A percentile compares a stretch with the other conserved stretches of the same genome.
phyloP scores from a whole-genome alignment of 1,140 invertebrate species.

The Copidosoma floridanum region DNA sequence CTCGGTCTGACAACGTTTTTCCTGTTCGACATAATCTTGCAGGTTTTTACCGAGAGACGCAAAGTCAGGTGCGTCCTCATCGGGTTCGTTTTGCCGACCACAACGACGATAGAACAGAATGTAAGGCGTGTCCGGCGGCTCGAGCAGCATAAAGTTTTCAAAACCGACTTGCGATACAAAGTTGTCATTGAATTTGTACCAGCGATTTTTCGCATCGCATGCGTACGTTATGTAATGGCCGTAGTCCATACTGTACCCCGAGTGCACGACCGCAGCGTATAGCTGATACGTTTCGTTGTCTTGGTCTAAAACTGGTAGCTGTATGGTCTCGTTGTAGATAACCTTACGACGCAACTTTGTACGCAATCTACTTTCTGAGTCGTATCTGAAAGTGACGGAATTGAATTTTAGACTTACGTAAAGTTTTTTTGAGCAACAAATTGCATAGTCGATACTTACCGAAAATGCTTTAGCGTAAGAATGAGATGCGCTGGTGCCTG shows the following conservation, averaged over 20 bases:
- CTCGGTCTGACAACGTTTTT: conserved; percentile 40
- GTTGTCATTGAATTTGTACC: conserved; percentile 82
- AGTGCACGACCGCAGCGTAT: conserved; percentile 81
- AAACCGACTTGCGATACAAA: conserved; percentile 64
- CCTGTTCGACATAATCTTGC: conserved; percentile 53
- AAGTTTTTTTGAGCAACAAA: background rate
- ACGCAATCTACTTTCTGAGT: conserved; percentile 66
- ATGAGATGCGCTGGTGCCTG: conserved; percentile 74
- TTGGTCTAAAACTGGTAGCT: conserved; percentile 51
- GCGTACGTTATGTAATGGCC: conserved; percentile 87
- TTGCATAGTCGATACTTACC: background rate
- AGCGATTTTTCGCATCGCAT: conserved; percentile 64
- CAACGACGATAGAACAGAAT: conserved; percentile 71
- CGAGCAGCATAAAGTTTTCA: conserved; percentile 62
- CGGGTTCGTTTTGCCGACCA: conserved; percentile 31
- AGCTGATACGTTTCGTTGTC: conserved; percentile 63
- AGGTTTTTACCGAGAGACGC: conserved; percentile 51
- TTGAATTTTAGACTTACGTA: too few species aligned
- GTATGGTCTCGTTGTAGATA: conserved; percentile 62
- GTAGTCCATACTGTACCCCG: conserved; percentile 76
- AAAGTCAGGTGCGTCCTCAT: conserved; percentile 45
- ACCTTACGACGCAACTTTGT: conserved; percentile 73
- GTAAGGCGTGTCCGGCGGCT: conserved; percentile 76
- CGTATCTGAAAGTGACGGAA: conserved; percentile 60
- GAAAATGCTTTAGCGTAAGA: conserved; percentile 76